Percentiles rank a stretch among this genome's conserved stretches.
These are phyloP conservation scores for Tachuris rubrigastra DNA, from an alignment of 2,113 vertebrate genomes.

Conservation along the genomic window DNA sequence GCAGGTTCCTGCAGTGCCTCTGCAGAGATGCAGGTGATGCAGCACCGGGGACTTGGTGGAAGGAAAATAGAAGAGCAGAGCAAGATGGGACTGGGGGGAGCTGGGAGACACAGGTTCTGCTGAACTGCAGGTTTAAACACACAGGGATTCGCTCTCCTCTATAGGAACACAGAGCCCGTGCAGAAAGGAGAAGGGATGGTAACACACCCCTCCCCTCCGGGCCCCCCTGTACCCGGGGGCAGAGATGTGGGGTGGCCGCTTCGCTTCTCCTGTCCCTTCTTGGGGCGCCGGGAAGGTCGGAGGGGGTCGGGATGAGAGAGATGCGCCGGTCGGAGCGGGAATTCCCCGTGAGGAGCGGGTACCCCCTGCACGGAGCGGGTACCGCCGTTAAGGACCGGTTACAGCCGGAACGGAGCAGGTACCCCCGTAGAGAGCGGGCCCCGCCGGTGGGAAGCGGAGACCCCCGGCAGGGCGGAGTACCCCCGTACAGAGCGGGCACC, in stretches of 20 bases:
- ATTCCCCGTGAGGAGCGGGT: neutral
- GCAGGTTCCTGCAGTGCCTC: neutral
- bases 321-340: neutral
- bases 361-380: too few species aligned
- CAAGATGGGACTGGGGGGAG: neutral
- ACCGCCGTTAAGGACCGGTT: too few species aligned
- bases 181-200: too few species aligned
- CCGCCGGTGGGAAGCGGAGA: neutral
- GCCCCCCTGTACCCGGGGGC: neutral
- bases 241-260: rapidly evolving
- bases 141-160: rapidly evolving
- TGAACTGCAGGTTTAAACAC: too few species aligned
- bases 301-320: neutral
- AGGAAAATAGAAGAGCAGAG: rapidly evolving
- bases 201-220: too few species aligned
- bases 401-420: neutral
- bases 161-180: rapidly evolving
- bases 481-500: neutral
- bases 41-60: rapidly evolving
- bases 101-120: neutral
- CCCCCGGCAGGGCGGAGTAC: too few species aligned
- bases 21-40: neutral
- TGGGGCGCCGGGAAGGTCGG: constrained; percentile 49
- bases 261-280: rapidly evolving
- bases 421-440: too few species aligned